A percentile compares a stretch with the other conserved stretches of the same genome.
phyloP scores from a whole-genome alignment of 2,113 vertebrate species.

The Sapayoa aenigma region DNA sequence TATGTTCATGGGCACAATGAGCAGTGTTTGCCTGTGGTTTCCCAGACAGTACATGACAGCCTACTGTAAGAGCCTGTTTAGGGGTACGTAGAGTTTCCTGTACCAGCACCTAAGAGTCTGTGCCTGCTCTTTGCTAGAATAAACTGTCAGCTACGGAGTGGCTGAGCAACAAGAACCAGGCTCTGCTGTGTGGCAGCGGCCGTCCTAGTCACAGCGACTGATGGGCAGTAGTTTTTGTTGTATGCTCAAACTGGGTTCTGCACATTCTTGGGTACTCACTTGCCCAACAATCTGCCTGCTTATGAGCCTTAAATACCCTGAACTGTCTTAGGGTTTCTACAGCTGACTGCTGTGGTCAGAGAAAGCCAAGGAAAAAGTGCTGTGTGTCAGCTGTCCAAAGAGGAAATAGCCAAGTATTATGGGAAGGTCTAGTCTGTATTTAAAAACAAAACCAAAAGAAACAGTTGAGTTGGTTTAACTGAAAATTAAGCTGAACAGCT shows the following conservation, averaged over 20 bases:
- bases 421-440: not conserved
- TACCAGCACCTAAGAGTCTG: not conserved
- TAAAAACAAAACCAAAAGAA: not conserved
- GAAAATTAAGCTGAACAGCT: not conserved
- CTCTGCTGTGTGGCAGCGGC: accelerated
- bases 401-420: not conserved
- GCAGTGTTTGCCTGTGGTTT: not conserved
- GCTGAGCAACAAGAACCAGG: not conserved
- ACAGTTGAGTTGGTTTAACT: not conserved
- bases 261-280: not conserved
- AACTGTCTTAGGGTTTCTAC: not conserved
- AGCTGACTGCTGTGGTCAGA: not conserved
- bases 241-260: not conserved
- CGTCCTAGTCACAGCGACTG: accelerated
- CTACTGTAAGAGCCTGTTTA: not conserved
- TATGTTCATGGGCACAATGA: not conserved
- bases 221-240: not conserved
- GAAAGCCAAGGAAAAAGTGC: not conserved
- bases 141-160: not conserved
- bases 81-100: not conserved
- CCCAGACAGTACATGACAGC: not conserved
- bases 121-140: not conserved
- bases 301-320: not conserved
- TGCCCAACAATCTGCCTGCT: not conserved
- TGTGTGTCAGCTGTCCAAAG: not conserved